Evolutionary conservation across 2,113 vertebrate genomes (phyloP), one percentile per base, ranked within the genome.

Genomic region (Catharus minimus): DNA sequence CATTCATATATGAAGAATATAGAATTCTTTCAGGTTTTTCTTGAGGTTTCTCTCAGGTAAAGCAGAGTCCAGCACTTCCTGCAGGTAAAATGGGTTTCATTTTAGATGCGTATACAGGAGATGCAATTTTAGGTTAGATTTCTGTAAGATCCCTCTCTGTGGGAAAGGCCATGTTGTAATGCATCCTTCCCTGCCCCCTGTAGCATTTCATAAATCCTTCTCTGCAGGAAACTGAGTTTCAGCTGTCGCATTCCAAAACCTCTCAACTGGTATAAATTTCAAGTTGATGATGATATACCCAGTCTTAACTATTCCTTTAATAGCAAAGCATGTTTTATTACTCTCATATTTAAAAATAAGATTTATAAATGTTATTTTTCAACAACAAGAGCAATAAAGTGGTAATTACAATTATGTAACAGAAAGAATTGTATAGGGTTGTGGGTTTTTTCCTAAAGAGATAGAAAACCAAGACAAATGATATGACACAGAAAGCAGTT

Each of bases 131-230:
- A 68, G 61, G 38, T 86, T 86, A 84, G 57, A 86, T 90, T 94
- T 90, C 86, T 81, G 44, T 53, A 68, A 91, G 36, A 88, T 75
- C 22, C 13, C 21, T 88, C 92, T 68, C 93, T 88, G 88, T 81
- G 61, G 91, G 89, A 96, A 93, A 86, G 57, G 21, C 61, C 88
- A 81, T 86, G 83, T 57, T 90, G 68, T 83, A 86, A 89, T 43
- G 39, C 43, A 83, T 85, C 80, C 50, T 94, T 88, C 83, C 49
- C 46, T 89, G 61, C 88, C 76, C 50, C 79, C 94, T 53, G 80
- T 8, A 72, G 85, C 58, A 90, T 90, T 96, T 92, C 87, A 92
- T 93, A 95, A 96, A 94, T 56, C 61, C 82, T 89, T 92, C 92
- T 50, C 91, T 86, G 75, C 68, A 81, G 95, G 92, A 80, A 93